These are phyloP conservation scores for Pampus argenteus DNA, from an alignment of 2,797 vertebrate species.

Conservation along the genomic window DNA sequence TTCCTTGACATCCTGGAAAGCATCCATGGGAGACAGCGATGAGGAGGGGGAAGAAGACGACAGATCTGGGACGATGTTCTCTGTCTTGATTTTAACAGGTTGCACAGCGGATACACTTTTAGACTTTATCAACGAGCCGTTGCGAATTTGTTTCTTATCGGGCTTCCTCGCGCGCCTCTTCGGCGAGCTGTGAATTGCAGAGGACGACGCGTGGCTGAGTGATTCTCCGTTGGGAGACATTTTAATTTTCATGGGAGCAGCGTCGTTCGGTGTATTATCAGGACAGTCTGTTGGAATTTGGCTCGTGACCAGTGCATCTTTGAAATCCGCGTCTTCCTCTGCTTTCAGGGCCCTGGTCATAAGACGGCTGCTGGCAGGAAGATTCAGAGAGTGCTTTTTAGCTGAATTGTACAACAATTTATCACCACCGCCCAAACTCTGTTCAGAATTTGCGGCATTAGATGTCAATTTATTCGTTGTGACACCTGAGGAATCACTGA, in stretches of 20 bases:
- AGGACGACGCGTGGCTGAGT: constrained; percentile 31
- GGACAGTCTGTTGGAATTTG: constrained; percentile 45
- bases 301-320: constrained; percentile 59
- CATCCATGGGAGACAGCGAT: constrained; percentile 75
- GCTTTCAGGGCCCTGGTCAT: constrained; percentile 82
- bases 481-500: constrained; percentile 23
- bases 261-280: constrained; percentile 20
- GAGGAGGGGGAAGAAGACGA: constrained; percentile 68
- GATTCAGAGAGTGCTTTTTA: constrained; percentile 74
- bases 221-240: constrained; percentile 49
- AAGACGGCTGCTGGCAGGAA: constrained; percentile 81
- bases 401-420: constrained; percentile 43
- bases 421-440: constrained; percentile 45
- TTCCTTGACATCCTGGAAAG: constrained; percentile 89
- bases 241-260: constrained; percentile 51
- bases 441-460: constrained; percentile 46
- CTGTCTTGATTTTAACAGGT: constrained; percentile 72
- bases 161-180: constrained; percentile 75
- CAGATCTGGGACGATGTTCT: constrained; percentile 63
- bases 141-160: constrained; percentile 74
- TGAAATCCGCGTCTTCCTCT: constrained; percentile 72
- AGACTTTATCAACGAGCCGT: constrained; percentile 67
- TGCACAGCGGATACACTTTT: constrained; percentile 15
- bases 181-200: constrained; percentile 56
- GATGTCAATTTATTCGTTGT: constrained; percentile 33